phyloP scores from a whole-genome alignment of 1,140 invertebrate genomes.

The Coelopa frigida region DNA sequence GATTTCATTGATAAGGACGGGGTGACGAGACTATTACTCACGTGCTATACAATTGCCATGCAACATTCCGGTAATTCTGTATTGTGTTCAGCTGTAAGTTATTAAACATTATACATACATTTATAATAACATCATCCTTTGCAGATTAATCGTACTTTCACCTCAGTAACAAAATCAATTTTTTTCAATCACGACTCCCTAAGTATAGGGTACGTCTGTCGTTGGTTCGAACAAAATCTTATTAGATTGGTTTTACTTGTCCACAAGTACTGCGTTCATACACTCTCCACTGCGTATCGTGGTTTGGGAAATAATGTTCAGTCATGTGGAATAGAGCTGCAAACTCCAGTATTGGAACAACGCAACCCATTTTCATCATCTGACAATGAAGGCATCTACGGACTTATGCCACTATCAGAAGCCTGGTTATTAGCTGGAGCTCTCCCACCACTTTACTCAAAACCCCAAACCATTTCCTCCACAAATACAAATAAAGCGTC shows the following conservation, averaged over 20 bases:
- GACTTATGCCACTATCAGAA: slow-evolving; percentile 58
- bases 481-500: slow-evolving; percentile 22
- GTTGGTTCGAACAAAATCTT: slow-evolving; percentile 72
- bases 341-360: slow-evolving; percentile 66
- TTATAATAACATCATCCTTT: not conserved
- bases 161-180: slow-evolving; percentile 64
- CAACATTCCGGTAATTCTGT: slow-evolving; percentile 57
- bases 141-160: slow-evolving; percentile 57
- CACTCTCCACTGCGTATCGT: slow-evolving; percentile 67
- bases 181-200: slow-evolving; percentile 71
- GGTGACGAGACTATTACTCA: slow-evolving; percentile 57
- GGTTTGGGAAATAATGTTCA: slow-evolving; percentile 51
- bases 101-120: not conserved
- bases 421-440: slow-evolving; percentile 73
- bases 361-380: slow-evolving; percentile 43
- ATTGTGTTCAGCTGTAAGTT: slow-evolving; percentile 43
- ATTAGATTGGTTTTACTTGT: slow-evolving; percentile 65
- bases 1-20: slow-evolving; percentile 47
- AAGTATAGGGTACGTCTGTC: slow-evolving; percentile 64
- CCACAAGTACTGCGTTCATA: slow-evolving; percentile 70
- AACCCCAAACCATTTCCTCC: slow-evolving; percentile 45
- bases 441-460: slow-evolving; percentile 62
- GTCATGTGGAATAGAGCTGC: slow-evolving; percentile 57
- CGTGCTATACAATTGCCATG: slow-evolving; percentile 68
- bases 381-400: slow-evolving; percentile 13